Evolutionary conservation across 2,797 vertebrate genomes (phyloP).

Genomic region (Gadopsis bispinosus): DNA sequence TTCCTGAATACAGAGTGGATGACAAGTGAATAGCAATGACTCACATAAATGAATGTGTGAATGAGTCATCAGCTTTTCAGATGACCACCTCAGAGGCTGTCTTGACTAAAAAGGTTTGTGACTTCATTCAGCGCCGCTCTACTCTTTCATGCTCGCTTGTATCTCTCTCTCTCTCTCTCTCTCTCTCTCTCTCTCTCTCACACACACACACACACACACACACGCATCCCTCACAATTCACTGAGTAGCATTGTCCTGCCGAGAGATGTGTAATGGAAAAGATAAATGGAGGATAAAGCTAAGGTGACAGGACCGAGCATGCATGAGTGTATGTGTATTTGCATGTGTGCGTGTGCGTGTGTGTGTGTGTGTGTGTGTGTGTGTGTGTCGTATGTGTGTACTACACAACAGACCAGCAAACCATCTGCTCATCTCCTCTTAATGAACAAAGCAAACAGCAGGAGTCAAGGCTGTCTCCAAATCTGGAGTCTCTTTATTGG

Average conservation of each 20-base stretch:
- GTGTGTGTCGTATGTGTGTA: constrained; percentile 68
- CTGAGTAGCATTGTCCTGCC: constrained; percentile 85
- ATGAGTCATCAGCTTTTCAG: constrained; percentile 90
- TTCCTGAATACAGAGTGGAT: constrained; percentile 66
- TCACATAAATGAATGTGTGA: constrained; percentile 86
- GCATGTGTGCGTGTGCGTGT: constrained; percentile 42
- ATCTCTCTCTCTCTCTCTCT: constrained; percentile 37
- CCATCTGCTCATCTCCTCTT: constrained; percentile 90
- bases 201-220: constrained; percentile 45
- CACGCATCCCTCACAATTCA: constrained; percentile 67
- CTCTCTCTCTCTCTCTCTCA: constrained; percentile 27
- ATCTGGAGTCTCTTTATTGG: constrained; percentile 86
- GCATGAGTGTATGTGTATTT: constrained; percentile 66
- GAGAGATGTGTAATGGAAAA: constrained; percentile 91
- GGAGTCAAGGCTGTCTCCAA: constrained; percentile 88
- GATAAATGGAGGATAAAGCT: constrained; percentile 89
- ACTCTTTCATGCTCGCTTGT: constrained; percentile 60
- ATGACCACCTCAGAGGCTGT: constrained; percentile 85
- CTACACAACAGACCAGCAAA: constrained; percentile 86
- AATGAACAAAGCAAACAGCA: constrained; percentile 91
- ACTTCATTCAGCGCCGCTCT: constrained; percentile 70
- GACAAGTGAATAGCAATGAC: constrained; percentile 86
- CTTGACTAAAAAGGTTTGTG: constrained; percentile 78
- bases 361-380: constrained; percentile 60
- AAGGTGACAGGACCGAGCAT: constrained; percentile 80